Evolutionary conservation across 2,888 invertebrate species (phyloP).

Genomic region (Pemphredon lugubris): DNA sequence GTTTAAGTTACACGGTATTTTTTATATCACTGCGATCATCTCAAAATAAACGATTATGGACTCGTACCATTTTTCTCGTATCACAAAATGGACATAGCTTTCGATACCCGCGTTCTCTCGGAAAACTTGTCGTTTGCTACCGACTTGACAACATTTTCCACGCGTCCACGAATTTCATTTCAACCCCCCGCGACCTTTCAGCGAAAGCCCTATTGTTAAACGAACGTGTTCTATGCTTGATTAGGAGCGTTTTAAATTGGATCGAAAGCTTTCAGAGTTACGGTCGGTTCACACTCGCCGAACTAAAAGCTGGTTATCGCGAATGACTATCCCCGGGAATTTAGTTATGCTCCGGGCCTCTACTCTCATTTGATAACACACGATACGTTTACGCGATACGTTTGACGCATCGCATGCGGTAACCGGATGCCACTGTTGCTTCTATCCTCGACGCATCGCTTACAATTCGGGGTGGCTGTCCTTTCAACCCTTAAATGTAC

Average conservation of each 20-base stretch:
- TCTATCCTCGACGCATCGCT: conserved; percentile 10
- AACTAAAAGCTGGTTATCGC: conserved; percentile 2
- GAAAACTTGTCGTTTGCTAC: too few species aligned
- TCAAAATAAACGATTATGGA: too few species aligned
- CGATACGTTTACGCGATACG: conserved; percentile 32
- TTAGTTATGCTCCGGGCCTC: conserved; percentile 8
- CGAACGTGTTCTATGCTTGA: neutral
- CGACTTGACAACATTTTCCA: too few species aligned
- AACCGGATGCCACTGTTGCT: conserved; percentile 13
- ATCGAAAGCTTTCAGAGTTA: conserved; percentile 9
- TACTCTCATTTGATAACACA: conserved; percentile 28
- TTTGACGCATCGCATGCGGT: conserved; percentile 25
- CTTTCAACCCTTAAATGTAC: conserved; percentile 17
- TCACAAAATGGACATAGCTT: too few species aligned
- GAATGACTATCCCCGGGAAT: conserved; percentile 18
- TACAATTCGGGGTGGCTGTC: conserved; percentile 11
- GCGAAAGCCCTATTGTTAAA: neutral
- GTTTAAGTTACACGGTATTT: too few species aligned
- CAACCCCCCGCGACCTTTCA: too few species aligned
- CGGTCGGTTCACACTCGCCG: neutral
- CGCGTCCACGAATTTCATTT: too few species aligned
- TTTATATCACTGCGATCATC: too few species aligned
- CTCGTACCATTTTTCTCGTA: too few species aligned
- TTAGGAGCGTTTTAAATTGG: conserved; percentile 9
- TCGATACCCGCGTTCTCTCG: too few species aligned